These are phyloP conservation scores for Lampris megalopsis DNA, from an alignment of 2,113 vertebrate genomes.

Conservation along the genomic window DNA sequence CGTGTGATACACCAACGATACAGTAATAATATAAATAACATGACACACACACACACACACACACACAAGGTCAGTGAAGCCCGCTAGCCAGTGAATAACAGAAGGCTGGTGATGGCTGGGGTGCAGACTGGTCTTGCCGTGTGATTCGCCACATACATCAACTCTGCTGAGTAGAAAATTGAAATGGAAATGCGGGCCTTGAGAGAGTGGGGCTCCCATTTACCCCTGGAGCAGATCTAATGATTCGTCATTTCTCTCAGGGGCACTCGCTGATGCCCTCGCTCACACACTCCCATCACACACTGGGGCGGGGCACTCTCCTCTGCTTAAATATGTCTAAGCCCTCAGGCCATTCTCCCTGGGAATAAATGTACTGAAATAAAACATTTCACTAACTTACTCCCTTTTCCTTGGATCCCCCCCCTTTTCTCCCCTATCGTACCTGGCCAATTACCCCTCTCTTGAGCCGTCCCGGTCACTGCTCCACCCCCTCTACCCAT, in stretches of 20 bases:
- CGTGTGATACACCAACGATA: background rate
- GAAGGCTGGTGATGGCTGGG: constrained; percentile 56
- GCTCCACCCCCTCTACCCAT: no score
- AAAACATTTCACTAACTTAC: no score
- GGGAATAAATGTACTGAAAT: no score
- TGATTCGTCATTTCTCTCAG: constrained; percentile 85
- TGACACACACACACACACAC: constrained; percentile 12
- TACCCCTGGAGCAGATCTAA: constrained; percentile 79
- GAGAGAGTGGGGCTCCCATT: constrained; percentile 80
- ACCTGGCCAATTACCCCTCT: no score
- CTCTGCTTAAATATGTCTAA: background rate
- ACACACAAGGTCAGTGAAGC: constrained; percentile 74
- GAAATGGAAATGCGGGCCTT: constrained; percentile 86
- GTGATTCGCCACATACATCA: constrained; percentile 84
- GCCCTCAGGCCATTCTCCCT: no score
- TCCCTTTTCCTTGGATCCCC: no score
- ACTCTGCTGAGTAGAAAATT: constrained; percentile 85
- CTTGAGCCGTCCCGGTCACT: no score
- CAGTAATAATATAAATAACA: no score
- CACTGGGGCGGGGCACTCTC: constrained; percentile 1
- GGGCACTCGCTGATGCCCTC: constrained; percentile 65
- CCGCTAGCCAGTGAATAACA: constrained; percentile 70
- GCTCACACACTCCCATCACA: constrained; percentile 56
- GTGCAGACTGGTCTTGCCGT: constrained; percentile 63
- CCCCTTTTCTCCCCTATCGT: no score